These are phyloP conservation scores for Aspidiotus rigidus DNA, from an alignment of 2,888 invertebrate species.

Conservation along the genomic window DNA sequence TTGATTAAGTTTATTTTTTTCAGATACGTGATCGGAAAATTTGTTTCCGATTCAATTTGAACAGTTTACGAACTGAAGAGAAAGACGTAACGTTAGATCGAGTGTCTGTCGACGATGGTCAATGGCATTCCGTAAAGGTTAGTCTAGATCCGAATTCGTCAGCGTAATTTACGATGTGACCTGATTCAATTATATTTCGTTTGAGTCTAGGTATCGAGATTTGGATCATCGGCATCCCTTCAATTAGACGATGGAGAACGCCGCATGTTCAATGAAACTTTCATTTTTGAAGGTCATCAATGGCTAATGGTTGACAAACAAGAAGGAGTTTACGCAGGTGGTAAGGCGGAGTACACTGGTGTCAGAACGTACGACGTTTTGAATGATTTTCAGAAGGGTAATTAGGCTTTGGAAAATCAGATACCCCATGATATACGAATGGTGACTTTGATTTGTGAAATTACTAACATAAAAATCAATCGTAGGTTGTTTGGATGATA, in stretches of 20 bases:
- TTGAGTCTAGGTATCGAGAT: constrained; percentile 59
- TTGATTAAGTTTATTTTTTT: constrained; percentile 36
- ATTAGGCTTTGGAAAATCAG: neutral
- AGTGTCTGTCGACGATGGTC: constrained; percentile 86
- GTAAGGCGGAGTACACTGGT: constrained; percentile 90
- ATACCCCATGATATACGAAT: neutral
- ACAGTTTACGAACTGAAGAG: constrained; percentile 81
- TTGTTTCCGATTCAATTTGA: constrained; percentile 86
- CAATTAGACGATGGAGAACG: constrained; percentile 94
- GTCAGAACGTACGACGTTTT: constrained; percentile 89
- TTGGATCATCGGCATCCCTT: constrained; percentile 84
- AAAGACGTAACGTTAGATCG: constrained; percentile 81
- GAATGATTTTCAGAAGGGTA: constrained; percentile 87
- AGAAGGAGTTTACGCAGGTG: constrained; percentile 90
- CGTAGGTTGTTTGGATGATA: constrained; percentile 70
- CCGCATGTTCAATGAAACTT: constrained; percentile 82
- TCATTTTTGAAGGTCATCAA: constrained; percentile 81
- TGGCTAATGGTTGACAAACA: constrained; percentile 88
- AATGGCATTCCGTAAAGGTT: constrained; percentile 85
- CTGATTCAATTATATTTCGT: too few relatives aligned
- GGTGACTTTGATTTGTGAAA: constrained; percentile 1
- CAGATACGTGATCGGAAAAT: constrained; percentile 82
- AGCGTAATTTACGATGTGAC: too few relatives aligned
- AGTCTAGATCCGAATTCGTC: neutral
- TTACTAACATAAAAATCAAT: neutral